Conservation (phyloP, 2,888 invertebrate species). For the Brachypterus glaber region DNA sequence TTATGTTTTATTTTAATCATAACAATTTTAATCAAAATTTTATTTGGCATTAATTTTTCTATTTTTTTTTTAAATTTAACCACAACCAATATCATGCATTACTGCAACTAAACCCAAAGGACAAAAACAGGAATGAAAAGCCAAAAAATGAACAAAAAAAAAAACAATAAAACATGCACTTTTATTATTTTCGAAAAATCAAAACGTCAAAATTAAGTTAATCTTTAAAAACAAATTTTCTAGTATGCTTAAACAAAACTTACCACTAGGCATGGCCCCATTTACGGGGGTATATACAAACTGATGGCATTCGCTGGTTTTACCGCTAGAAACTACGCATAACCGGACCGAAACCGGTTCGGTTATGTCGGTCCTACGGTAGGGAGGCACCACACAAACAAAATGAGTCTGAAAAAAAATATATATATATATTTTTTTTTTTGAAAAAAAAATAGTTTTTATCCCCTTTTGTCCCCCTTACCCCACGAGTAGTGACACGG, state of each 20-base stretch:
- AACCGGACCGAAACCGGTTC: constrained; percentile 68
- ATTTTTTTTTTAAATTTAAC: no score
- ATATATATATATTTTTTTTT: constrained; percentile 4
- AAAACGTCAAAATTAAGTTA: constrained; percentile 33
- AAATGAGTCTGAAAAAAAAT: constrained; percentile 62
- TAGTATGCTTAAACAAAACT: constrained; percentile 31
- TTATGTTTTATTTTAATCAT: no score
- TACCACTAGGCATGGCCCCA: constrained; percentile 39
- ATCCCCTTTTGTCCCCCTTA: no score
- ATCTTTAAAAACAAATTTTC: constrained; percentile 23
- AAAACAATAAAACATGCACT: no score
- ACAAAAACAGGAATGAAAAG: no score
- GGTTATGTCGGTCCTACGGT: constrained; percentile 54
- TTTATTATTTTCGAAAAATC: no score
- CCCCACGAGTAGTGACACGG: neutral
- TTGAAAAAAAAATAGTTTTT: no score
- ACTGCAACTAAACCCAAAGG: no score
- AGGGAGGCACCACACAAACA: constrained; percentile 77
- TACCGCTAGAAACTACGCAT: constrained; percentile 74
- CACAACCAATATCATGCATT: no score
- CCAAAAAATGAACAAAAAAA: no score
- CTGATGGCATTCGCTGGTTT: constrained; percentile 74
- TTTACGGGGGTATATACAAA: constrained; percentile 68
- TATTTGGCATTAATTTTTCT: no score
- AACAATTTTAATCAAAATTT: no score